Conservation (phyloP, 2,888 invertebrate species). For the Omphaloscelis lunosa region DNA sequence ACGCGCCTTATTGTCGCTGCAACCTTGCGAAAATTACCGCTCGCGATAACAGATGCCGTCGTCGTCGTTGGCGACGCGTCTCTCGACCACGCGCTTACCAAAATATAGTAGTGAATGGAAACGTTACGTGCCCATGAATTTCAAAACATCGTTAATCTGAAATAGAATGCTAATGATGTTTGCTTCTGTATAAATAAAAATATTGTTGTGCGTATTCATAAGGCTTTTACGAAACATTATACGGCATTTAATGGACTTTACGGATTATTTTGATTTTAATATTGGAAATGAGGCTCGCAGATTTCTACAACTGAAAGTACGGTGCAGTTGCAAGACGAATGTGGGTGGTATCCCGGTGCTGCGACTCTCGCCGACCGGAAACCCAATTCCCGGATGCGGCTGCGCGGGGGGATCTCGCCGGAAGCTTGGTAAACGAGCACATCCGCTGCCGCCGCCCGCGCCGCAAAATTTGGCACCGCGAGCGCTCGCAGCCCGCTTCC, state of each 20-base stretch:
- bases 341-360: slow-evolving; percentile 87
- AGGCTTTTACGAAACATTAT: slow-evolving; percentile 27
- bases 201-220: slow-evolving; percentile 47
- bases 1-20: slow-evolving; percentile 87
- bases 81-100: slow-evolving; percentile 72
- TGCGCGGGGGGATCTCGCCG: slow-evolving; percentile 90
- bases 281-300: slow-evolving; percentile 35
- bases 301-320: slow-evolving; percentile 56
- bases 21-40: slow-evolving; percentile 89
- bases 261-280: slow-evolving; percentile 25
- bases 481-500: slow-evolving; percentile 89
- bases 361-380: slow-evolving; percentile 89
- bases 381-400: slow-evolving; percentile 91
- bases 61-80: slow-evolving; percentile 71
- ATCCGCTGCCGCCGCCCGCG: slow-evolving; percentile 90
- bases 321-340: slow-evolving; percentile 83
- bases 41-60: slow-evolving; percentile 82
- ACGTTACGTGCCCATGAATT: slow-evolving; percentile 71
- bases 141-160: slow-evolving; percentile 70
- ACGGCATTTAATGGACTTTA: slow-evolving; percentile 26
- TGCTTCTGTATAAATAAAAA: slow-evolving; percentile 63
- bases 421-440: slow-evolving; percentile 90
- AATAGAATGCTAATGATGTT: slow-evolving; percentile 70
- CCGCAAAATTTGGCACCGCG: slow-evolving; percentile 91
- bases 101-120: slow-evolving; percentile 76